Base-by-base conservation (phyloP, 2,113 vertebrate species). In the Hyaena hyaena region DNA sequence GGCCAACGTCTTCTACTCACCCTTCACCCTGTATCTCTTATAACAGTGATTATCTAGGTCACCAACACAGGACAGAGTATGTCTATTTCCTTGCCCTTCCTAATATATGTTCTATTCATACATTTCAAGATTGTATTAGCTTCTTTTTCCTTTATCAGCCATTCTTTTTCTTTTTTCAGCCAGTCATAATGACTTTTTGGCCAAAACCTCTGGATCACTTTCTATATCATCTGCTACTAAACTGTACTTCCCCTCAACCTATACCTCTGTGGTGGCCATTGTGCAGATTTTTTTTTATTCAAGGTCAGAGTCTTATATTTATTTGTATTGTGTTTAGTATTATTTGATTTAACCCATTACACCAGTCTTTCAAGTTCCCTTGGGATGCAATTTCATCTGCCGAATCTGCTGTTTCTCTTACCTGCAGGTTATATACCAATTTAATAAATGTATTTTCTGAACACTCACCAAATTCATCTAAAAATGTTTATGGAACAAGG, bases 401-500 rank as follows among this genome's bases (percentile, higher is more conserved):
- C 82, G 17, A 43, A 68, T 79, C 39, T 96, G 19, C 21, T 94
- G 0, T 85, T 95, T 9, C 12, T 97, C 50, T 93, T 74, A 88
- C 17, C 24, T 80, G 7, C 65, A 68, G 74, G 53, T 89, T 90
- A 93, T 61, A 66, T 66, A 91, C 23, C 80, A 93, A 95, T 83
- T n/a, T 86, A 96, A 79, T 95, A 55, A 90, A 79, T 3, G 16
- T 81, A 35, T 93, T 92, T 97, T 90, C 21, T 69, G 80, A 77
- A 50, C 68, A 69, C 39, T 91, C 17, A 73, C 5, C 4, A 43
- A 69, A 90, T 24, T 89, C 33, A 92, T 76, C n/a, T 85, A 85
- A 96, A 95, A 65, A 65, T 48, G 33, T 55, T 93, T 89, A 58
- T 69, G 26, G 45, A 89, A 71, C 43, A 86, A 26, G 12, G 12